Evolutionary conservation across 2,797 vertebrate species (phyloP).

Genomic region (Sylvilagus floridanus): DNA sequence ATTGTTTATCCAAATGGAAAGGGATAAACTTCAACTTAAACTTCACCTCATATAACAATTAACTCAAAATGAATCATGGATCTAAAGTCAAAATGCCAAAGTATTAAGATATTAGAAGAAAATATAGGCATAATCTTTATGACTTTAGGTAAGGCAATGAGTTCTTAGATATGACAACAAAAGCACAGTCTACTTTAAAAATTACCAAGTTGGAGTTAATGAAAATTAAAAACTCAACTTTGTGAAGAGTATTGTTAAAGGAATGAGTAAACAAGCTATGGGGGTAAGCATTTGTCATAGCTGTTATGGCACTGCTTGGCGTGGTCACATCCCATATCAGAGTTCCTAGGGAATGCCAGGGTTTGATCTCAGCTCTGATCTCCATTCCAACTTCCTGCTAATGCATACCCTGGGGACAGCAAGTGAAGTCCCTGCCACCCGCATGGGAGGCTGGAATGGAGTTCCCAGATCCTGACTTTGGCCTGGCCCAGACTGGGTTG

Average conservation of each 20-base stretch:
- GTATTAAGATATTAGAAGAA: slow-evolving; percentile 39
- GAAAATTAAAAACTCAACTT: neutral
- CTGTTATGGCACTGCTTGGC: no score
- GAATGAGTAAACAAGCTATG: slow-evolving; percentile 13
- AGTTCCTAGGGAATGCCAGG: no score
- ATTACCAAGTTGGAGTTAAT: neutral
- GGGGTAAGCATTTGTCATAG: no score
- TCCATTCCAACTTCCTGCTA: no score
- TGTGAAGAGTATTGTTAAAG: slow-evolving; percentile 6
- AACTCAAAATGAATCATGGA: neutral
- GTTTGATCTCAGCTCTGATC: no score
- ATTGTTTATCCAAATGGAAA: neutral
- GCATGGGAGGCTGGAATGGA: no score
- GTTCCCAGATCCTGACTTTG: no score
- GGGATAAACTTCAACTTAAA: neutral
- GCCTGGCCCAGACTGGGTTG: no score
- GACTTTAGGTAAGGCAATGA: neutral
- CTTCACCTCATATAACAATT: neutral
- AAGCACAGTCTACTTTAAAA: slow-evolving; percentile 12
- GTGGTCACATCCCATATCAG: no score
- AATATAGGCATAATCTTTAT: neutral
- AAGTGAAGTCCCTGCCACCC: no score
- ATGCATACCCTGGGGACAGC: no score
- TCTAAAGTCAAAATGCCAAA: neutral
- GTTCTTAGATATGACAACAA: neutral